phyloP scores from a whole-genome alignment of 1,140 invertebrate species.

The Drosophila neocordata region DNA sequence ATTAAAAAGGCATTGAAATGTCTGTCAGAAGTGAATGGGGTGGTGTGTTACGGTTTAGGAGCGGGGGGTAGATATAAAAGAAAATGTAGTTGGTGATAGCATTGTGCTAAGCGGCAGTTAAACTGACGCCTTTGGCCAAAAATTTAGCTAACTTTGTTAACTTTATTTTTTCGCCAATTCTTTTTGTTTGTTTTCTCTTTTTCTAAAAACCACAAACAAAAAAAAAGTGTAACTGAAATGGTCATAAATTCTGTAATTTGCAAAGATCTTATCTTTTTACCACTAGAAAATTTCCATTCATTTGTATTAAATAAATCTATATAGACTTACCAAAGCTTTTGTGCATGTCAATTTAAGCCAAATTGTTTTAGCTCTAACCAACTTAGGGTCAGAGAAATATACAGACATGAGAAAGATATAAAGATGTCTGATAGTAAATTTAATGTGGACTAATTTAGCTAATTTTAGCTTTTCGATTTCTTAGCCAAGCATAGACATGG shows the following conservation, averaged over 20 bases:
- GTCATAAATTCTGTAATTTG: conserved; percentile 5
- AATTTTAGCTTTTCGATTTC: conserved; percentile 42
- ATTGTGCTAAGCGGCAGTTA: conserved; percentile 48
- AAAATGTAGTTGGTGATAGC: conserved; percentile 22
- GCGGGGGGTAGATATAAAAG: no score
- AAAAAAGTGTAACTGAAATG: background rate
- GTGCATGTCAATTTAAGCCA: conserved; percentile 18
- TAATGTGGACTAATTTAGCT: conserved; percentile 55
- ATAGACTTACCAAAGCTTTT: conserved; percentile 13
- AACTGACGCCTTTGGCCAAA: conserved; percentile 54
- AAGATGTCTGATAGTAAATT: conserved; percentile 54
- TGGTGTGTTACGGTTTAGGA: no score
- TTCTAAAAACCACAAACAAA: background rate
- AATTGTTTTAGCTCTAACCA: conserved; percentile 46
- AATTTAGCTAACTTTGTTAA: conserved; percentile 61
- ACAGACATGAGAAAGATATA: conserved; percentile 15
- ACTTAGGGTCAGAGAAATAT: conserved; percentile 12
- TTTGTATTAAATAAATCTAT: conserved; percentile 25
- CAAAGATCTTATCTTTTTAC: background rate
- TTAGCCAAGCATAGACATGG: background rate
- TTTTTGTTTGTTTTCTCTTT: background rate
- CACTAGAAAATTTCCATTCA: background rate
- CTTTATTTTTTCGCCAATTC: conserved; percentile 8
- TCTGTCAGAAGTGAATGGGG: conserved; percentile 22
- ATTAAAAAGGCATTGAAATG: conserved; percentile 68